Percentiles rank a stretch among this genome's conserved stretches.
phyloP scores from a whole-genome alignment of 2,113 vertebrate genomes.

The Pteronura brasiliensis region DNA sequence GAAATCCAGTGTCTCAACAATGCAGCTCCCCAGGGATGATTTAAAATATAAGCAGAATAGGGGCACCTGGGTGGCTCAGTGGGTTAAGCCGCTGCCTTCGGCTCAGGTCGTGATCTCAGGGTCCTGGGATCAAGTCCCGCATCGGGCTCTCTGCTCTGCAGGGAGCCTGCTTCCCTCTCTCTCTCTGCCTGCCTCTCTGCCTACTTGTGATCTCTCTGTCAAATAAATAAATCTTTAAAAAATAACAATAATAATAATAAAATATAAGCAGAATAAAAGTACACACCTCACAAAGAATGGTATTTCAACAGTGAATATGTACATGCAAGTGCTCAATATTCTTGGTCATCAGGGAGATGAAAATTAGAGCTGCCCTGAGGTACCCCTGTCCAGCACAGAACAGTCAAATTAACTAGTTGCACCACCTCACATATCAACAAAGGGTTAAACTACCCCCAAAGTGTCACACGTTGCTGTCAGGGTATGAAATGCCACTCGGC shows the following conservation, averaged over 20 bases:
- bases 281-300: background rate
- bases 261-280: background rate
- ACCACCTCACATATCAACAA: background rate
- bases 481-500: background rate
- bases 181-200: too few species aligned
- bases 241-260: too few species aligned
- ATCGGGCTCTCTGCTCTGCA: too few species aligned
- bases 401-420: background rate
- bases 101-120: too few species aligned
- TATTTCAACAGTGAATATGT: background rate
- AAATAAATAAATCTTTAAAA: too few species aligned
- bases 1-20: background rate
- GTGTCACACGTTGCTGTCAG: background rate
- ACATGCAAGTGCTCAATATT: background rate
- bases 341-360: background rate
- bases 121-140: too few species aligned
- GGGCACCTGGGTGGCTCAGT: too few species aligned
- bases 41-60: background rate
- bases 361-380: background rate
- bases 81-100: too few species aligned
- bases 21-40: background rate
- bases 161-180: too few species aligned
- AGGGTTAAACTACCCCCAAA: background rate
- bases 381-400: background rate
- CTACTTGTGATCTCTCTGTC: too few species aligned